phyloP scores from a whole-genome alignment of 2,113 vertebrate species.

The Bos javanicus region DNA sequence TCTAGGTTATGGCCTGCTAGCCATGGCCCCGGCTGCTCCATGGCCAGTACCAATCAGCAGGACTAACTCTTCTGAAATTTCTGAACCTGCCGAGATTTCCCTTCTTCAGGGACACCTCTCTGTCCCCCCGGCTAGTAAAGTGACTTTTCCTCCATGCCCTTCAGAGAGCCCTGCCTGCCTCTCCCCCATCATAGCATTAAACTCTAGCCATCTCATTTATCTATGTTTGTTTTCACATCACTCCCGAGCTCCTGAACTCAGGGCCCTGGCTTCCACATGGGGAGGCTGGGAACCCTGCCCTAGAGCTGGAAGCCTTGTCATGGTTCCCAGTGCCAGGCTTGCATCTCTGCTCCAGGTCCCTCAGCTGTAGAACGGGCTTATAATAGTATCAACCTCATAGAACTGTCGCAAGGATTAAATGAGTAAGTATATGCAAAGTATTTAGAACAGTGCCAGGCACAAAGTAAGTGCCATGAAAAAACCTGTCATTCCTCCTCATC shows the following conservation, averaged over 20 bases:
- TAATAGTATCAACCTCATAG: background rate
- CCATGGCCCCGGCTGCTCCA: fast-evolving
- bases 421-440: background rate
- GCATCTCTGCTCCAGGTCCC: background rate
- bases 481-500: background rate
- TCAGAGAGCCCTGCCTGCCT: background rate
- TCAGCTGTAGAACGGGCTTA: background rate
- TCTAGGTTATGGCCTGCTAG: background rate
- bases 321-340: fast-evolving
- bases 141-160: background rate
- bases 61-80: background rate
- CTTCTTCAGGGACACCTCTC: background rate
- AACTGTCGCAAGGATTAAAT: background rate
- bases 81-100: background rate
- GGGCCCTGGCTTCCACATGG: background rate
- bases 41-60: background rate
- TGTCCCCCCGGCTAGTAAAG: fast-evolving
- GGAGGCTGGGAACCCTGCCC: background rate
- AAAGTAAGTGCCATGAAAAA: background rate
- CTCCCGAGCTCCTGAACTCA: background rate
- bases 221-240: background rate
- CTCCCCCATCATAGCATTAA: fast-evolving
- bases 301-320: background rate
- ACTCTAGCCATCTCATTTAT: fast-evolving
- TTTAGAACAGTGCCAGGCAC: background rate